Evolutionary conservation across 2,888 invertebrate species (phyloP).

Genomic region (Chaetogeoica ovagalla): DNA sequence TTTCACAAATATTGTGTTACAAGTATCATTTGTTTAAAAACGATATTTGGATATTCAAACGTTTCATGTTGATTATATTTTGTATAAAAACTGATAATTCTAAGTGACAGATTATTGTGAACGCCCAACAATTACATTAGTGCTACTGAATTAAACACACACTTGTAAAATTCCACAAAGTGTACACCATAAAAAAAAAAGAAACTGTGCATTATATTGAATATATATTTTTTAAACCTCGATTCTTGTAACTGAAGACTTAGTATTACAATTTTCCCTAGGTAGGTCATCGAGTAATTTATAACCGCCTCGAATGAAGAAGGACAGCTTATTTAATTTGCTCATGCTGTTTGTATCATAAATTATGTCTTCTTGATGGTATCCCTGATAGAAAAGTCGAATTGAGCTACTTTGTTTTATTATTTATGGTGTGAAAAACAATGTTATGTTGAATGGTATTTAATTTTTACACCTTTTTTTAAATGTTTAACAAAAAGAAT

Average conservation of each 20-base stretch:
- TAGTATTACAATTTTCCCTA: constrained; percentile 47
- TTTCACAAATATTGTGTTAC: too few relatives aligned
- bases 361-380: constrained; percentile 34
- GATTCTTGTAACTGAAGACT: constrained; percentile 42
- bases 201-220: constrained; percentile 40
- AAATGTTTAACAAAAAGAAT: neutral
- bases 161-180: constrained; percentile 11
- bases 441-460: neutral
- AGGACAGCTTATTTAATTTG: constrained; percentile 43
- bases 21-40: constrained; percentile 2
- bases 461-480: neutral
- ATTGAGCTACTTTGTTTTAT: constrained; percentile 18
- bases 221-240: constrained; percentile 33
- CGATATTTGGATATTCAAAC: neutral
- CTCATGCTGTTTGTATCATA: constrained; percentile 33
- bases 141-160: constrained; percentile 25
- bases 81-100: neutral
- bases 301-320: constrained; percentile 44
- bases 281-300: constrained; percentile 43
- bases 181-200: constrained; percentile 28
- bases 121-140: neutral
- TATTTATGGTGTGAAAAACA: neutral
- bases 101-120: constrained; percentile 16
- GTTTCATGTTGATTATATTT: neutral
- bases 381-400: constrained; percentile 42